phyloP scores from a whole-genome alignment of 2,888 invertebrate species.

The Agapostemon virescens region DNA sequence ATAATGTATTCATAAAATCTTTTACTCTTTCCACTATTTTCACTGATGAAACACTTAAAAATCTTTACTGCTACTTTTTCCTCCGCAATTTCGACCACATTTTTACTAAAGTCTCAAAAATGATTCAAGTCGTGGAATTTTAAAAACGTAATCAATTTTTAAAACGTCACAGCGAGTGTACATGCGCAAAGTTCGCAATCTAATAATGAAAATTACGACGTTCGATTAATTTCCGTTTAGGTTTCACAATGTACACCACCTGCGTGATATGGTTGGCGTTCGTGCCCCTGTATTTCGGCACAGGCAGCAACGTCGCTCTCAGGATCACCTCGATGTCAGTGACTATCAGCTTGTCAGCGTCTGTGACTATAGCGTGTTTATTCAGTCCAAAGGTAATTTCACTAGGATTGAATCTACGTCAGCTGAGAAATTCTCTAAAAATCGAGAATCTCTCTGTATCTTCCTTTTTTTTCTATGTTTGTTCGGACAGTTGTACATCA shows the following conservation, averaged over 20 bases:
- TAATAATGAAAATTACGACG: background rate
- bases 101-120: too few relatives aligned
- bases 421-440: background rate
- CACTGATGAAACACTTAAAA: too few relatives aligned
- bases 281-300: constrained; percentile 97
- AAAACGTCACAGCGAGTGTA: too few relatives aligned
- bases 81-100: too few relatives aligned
- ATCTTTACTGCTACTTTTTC: too few relatives aligned
- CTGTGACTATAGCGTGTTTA: constrained; percentile 95
- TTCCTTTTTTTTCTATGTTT: background rate
- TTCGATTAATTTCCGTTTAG: constrained; percentile 80
- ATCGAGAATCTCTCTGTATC: background rate
- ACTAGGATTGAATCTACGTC: background rate
- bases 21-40: too few relatives aligned
- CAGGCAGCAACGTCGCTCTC: constrained; percentile 94
- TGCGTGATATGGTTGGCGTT: constrained; percentile 99
- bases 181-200: too few relatives aligned
- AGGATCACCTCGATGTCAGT: constrained; percentile 97
- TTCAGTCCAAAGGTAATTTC: constrained; percentile 94
- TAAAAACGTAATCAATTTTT: too few relatives aligned
- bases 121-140: too few relatives aligned
- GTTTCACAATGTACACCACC: constrained; percentile 99
- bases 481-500: constrained; percentile 89
- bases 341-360: constrained; percentile 95
- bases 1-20: too few relatives aligned